Percentiles rank a stretch among this genome's conserved stretches.
Evolutionary conservation across 2,797 vertebrate species (phyloP).

Genomic region (Onychomys torridus): DNA sequence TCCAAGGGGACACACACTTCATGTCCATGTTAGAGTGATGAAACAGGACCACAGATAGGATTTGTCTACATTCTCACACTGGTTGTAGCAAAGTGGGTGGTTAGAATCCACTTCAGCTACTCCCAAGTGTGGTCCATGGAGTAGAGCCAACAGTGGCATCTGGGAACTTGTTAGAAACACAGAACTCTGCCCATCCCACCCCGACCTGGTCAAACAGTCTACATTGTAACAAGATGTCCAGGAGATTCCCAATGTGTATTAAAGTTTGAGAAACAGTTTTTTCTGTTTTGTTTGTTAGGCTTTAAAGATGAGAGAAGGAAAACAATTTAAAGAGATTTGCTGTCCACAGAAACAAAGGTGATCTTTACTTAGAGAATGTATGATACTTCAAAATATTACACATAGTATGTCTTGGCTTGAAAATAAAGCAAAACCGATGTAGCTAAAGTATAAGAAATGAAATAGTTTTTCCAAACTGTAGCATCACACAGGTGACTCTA

Average conservation of each 20-base stretch:
- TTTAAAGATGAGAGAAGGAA: constrained; percentile 18
- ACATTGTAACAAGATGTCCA: constrained; percentile 53
- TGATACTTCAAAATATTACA: constrained; percentile 9
- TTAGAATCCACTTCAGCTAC: constrained; percentile 21
- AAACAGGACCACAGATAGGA: constrained; percentile 52
- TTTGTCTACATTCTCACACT: constrained; percentile 37
- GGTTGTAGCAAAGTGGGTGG: neutral
- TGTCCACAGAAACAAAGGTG: neutral
- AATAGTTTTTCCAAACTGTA: constrained; percentile 11
- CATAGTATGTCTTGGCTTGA: constrained; percentile 21
- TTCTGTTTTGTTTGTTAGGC: neutral
- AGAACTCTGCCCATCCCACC: neutral
- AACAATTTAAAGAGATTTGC: constrained; percentile 18
- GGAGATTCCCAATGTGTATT: neutral
- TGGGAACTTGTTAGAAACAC: neutral
- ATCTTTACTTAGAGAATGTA: neutral
- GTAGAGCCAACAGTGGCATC: neutral
- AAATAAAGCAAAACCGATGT: neutral
- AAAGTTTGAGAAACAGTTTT: constrained; percentile 50
- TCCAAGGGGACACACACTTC: neutral
- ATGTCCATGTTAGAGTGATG: neutral
- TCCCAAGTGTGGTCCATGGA: neutral
- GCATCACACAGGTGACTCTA: neutral
- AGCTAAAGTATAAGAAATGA: constrained; percentile 28
- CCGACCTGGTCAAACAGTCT: neutral